These are phyloP conservation scores for Gortyna flavago DNA, from an alignment of 2,888 invertebrate genomes.

Conservation along the genomic window DNA sequence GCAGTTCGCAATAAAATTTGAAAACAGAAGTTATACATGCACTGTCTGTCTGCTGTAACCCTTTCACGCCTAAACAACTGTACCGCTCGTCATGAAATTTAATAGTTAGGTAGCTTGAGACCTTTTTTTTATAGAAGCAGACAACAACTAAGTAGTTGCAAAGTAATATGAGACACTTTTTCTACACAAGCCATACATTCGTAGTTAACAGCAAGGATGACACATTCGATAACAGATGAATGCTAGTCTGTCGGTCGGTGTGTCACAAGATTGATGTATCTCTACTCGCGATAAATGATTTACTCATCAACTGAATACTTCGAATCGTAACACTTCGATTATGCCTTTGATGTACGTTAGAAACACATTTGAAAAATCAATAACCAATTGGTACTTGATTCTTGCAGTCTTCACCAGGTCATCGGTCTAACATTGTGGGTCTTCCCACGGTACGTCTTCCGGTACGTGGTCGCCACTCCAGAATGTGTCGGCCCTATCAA, in stretches of 20 bases:
- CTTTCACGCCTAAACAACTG: neutral
- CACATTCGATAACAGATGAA: slow-evolving; percentile 43
- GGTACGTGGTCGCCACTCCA: no score
- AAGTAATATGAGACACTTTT: neutral
- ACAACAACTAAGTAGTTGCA: neutral
- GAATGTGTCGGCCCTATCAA: neutral
- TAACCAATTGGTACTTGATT: neutral
- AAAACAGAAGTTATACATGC: no score
- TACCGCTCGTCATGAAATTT: no score
- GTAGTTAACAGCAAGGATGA: slow-evolving; percentile 4
- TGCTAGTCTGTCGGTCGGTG: slow-evolving; percentile 13
- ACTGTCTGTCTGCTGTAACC: neutral
- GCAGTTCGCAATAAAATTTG: neutral
- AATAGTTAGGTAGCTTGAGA: no score
- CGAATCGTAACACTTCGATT: slow-evolving; percentile 23
- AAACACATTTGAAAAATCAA: neutral
- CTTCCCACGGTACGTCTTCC: neutral
- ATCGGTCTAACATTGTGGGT: neutral
- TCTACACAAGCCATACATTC: neutral
- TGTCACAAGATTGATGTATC: slow-evolving; percentile 52
- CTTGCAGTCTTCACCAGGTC: neutral
- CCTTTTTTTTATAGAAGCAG: no score
- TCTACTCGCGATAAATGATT: slow-evolving; percentile 52
- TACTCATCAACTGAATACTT: slow-evolving; percentile 46
- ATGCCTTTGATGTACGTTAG: slow-evolving; percentile 29